Evolutionary conservation across 2,113 vertebrate genomes (phyloP), one percentile per base, ranked within the genome.

Genomic region (Spheniscus mendiculus): DNA sequence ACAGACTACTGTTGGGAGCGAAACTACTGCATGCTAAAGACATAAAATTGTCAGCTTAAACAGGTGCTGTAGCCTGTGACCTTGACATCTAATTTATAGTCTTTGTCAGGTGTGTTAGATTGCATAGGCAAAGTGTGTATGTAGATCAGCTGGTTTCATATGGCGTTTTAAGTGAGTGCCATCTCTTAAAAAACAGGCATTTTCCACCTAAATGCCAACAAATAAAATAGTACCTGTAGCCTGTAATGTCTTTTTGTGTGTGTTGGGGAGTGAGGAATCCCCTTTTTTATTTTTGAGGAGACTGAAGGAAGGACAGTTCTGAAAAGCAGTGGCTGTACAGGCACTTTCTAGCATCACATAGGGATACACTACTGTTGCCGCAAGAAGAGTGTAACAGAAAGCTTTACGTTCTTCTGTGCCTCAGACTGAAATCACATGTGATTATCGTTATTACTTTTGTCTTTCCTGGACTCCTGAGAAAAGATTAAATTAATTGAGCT

Each of bases 11-110:
- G n/a, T 52, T 93, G 83, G 77, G 89, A 95, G 80, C 1, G 5
- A 61, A 90, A 74, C 18, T 79, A 63, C 61, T 56, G 65, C 50
- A 72, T 49, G 42, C 49, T 69, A 56, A 95, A 92, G 67, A 93
- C 52, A 87, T n/a, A 95, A 40, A 87, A 78, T 71, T 71, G 47
- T 84, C 80, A 71, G 30, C 36, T 91, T 81, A 77, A 96, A 91
- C 36, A 83, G 21, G 74, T 87, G 87, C 30, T 79, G 26, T 53
- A 91, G 81, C 19, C 61, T 87, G 32, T 94, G 91, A 96, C 91
- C 87, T 96, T 87, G 59, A 79, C 34, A 91, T 77, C n/a, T 77
- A 80, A 70, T 73, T 91, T 91, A 84, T 58, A 77, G 6, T 71
- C 27, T 67, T 90, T 76, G 47, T 73, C 50, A 74, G n/a, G 11